Base-by-base conservation (phyloP, 2,888 invertebrate species). In the Anarsia innoxiella region DNA sequence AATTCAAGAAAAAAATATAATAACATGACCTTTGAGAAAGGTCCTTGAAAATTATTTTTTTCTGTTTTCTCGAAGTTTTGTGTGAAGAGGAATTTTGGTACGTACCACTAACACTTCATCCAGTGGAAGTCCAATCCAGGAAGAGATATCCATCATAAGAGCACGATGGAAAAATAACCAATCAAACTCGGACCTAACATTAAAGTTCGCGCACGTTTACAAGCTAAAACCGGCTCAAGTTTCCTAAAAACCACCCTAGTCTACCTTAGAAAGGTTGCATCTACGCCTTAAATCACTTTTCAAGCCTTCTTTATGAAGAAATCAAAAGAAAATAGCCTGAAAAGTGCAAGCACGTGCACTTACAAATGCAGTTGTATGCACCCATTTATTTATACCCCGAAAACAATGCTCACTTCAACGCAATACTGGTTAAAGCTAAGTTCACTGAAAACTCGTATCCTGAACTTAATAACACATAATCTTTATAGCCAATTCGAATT, bases 281-380 rank as follows among this genome's bases (percentile, higher is more conserved):
- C 36, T 38, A 32, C 12, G 3, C 43, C 38, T 46, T 41, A 42
- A 49, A 51, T 44, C 43, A 46, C 44, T 52, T 56, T 56, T 42
- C 36, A 54, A 42, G 31, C 36, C 46, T 48, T 9, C 41, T 58
- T 55, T 50, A 48, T 37, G 41, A 59, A 66, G 66, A 69, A 69
- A 70, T 58, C 61, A 59, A 53, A 54, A 51, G 43, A 59, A 68
- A 70, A 68, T 63, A 63, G 72, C 67, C 73, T 77, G 71, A 77
- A 78, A 80, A 74, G 60, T 73, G 71, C 70, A 78, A 83, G 77
- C 83, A 83, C 83, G 83, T 83, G 83, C 80, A 80, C 73, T 63
- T 56, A 46, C 44, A 63, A 71, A 62, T 82, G 73, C 79, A 79
- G 63, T 58, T 66, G 39, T 48, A 62, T 63, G 72, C 73, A 73